phyloP scores from a whole-genome alignment of 2,888 invertebrate species.

The Hedychridium roseum region DNA sequence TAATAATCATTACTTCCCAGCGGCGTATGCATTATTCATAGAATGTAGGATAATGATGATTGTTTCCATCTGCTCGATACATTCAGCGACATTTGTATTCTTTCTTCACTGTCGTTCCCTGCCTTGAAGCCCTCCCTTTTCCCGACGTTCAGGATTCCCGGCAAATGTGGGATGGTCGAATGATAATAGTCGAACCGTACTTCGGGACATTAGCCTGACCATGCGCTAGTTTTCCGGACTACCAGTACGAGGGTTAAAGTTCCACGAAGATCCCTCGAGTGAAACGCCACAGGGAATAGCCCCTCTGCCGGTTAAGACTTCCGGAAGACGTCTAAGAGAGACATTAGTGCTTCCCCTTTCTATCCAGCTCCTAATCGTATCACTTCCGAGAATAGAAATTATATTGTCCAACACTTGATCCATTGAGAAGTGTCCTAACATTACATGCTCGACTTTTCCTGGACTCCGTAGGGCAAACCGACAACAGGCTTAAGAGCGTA shows the following conservation, averaged over 20 bases:
- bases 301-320: slow-evolving; percentile 23
- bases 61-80: too few species aligned
- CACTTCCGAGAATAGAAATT: too few species aligned
- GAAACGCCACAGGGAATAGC: slow-evolving; percentile 9
- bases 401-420: too few species aligned
- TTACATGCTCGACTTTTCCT: too few species aligned
- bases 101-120: slow-evolving; percentile 3
- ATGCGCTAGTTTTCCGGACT: slow-evolving; percentile 33
- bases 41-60: too few species aligned
- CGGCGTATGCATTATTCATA: too few species aligned
- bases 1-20: too few species aligned
- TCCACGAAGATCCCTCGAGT: slow-evolving; percentile 7
- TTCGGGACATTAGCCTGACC: slow-evolving; percentile 40
- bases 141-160: slow-evolving; percentile 7
- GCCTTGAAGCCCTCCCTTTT: slow-evolving; percentile 1
- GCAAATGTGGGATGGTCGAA: slow-evolving; percentile 19
- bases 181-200: slow-evolving; percentile 8
- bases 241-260: slow-evolving; percentile 12
- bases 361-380: slow-evolving; percentile 1
- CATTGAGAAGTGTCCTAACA: too few species aligned
- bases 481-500: too few species aligned
- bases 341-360: slow-evolving; percentile 19
- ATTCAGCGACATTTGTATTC: too few species aligned
- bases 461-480: too few species aligned
- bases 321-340: slow-evolving; percentile 30